These are phyloP conservation scores for Melanaphis sacchari DNA, from an alignment of 1,140 invertebrate genomes.

Conservation along the genomic window DNA sequence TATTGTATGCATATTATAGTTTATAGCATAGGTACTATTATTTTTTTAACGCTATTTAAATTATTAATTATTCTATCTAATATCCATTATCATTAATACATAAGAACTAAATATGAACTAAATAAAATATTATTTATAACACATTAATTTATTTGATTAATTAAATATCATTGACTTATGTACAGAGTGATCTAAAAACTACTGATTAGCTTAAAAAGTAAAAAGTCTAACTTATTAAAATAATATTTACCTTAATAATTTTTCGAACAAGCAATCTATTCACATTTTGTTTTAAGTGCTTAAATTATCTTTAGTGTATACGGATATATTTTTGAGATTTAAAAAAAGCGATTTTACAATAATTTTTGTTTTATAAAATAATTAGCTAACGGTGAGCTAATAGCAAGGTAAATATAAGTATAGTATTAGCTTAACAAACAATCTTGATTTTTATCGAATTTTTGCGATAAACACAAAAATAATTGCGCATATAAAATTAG, in stretches of 20 bases:
- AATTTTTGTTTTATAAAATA: background rate
- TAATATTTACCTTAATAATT: background rate
- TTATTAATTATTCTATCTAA: background rate
- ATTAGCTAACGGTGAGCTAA: background rate
- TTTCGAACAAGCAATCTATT: background rate
- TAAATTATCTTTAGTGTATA: background rate
- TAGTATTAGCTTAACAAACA: no score
- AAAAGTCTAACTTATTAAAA: background rate
- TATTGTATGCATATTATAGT: background rate
- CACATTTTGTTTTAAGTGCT: background rate
- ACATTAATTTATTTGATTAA: background rate
- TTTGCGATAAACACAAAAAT: no score
- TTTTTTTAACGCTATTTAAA: background rate
- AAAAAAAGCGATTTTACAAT: background rate
- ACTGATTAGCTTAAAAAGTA: background rate
- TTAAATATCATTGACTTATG: background rate
- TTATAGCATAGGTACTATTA: no score
- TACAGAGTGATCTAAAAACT: background rate
- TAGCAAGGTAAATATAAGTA: no score
- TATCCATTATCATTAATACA: background rate
- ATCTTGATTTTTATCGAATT: no score
- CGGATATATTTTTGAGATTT: background rate
- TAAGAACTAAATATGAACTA: background rate
- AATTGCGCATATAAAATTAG: background rate
- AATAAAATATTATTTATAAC: background rate